Percentiles rank a stretch among this genome's conserved stretches.
These are phyloP conservation scores for Scomber colias DNA, from an alignment of 2,113 vertebrate genomes.

Conservation along the genomic window DNA sequence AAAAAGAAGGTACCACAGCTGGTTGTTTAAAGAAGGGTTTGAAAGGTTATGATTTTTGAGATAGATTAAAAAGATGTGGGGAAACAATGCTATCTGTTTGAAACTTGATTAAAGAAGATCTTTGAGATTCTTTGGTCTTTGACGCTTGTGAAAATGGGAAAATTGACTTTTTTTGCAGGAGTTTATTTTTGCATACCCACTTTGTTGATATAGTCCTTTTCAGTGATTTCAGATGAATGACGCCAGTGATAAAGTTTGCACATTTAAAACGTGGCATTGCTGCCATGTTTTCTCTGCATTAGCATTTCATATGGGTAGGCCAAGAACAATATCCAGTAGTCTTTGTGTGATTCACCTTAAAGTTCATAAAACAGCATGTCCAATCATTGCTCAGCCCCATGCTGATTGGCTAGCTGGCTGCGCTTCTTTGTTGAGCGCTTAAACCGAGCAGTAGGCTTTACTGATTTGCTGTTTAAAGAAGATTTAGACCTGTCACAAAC, in stretches of 20 bases:
- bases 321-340: slow-evolving; percentile 47
- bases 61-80: not conserved
- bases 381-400: slow-evolving; percentile 57
- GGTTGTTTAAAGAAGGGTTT: not conserved
- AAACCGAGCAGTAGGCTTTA: slow-evolving; percentile 58
- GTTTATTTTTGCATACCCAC: slow-evolving; percentile 30
- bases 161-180: not conserved
- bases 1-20: not conserved
- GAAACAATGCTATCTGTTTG: not conserved
- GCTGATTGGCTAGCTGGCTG: slow-evolving; percentile 72
- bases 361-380: slow-evolving; percentile 71
- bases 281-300: slow-evolving; percentile 28
- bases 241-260: slow-evolving; percentile 30
- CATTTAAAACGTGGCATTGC: slow-evolving; percentile 38
- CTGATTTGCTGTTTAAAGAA: slow-evolving; percentile 81
- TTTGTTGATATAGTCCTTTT: slow-evolving; percentile 15
- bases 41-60: not conserved
- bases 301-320: slow-evolving; percentile 34
- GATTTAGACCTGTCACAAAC: slow-evolving; percentile 81
- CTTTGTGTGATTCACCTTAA: slow-evolving; percentile 69
- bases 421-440: slow-evolving; percentile 65
- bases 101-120: not conserved
- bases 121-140: not conserved
- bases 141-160: not conserved
- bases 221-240: slow-evolving; percentile 52